Conservation (phyloP, 2,113 vertebrate species). For the Labeo rohita region DNA sequence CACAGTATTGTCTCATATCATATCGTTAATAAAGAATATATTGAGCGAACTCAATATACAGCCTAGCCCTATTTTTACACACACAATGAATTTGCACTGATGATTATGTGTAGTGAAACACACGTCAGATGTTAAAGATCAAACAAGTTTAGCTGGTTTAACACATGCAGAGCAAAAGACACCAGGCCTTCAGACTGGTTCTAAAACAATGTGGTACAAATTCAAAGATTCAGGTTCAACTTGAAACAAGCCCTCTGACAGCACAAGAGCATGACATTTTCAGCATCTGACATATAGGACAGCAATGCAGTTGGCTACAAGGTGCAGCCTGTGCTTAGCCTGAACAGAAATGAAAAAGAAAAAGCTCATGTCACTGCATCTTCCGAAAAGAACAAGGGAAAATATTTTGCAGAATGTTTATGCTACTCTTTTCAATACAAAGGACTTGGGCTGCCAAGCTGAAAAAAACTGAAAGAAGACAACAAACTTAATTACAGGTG, state of each 20-base stretch:
- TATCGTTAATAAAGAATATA: no score
- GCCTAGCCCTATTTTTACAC: not conserved
- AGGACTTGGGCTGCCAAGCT: no score
- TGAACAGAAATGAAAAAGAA: no score
- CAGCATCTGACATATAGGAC: no score
- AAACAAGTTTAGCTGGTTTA: slow-evolving; percentile 28
- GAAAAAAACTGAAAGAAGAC: no score
- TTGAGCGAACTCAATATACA: not conserved
- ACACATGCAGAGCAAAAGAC: not conserved
- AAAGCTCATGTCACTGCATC: no score
- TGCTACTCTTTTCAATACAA: no score
- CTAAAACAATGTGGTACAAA: not conserved
- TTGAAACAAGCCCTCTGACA: not conserved
- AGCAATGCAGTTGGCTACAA: no score
- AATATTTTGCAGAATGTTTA: no score
- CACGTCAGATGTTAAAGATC: not conserved
- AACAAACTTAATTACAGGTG: not conserved
- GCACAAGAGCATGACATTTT: not conserved
- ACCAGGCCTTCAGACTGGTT: not conserved
- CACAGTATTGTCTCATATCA: no score
- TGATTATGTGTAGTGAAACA: not conserved
- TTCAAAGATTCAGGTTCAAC: slow-evolving; percentile 11
- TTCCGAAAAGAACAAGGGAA: no score
- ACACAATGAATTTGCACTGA: not conserved
- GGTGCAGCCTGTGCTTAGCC: no score